These are phyloP conservation scores for Illadopsis cleaveri DNA, from an alignment of 2,113 vertebrate species.

Conservation along the genomic window DNA sequence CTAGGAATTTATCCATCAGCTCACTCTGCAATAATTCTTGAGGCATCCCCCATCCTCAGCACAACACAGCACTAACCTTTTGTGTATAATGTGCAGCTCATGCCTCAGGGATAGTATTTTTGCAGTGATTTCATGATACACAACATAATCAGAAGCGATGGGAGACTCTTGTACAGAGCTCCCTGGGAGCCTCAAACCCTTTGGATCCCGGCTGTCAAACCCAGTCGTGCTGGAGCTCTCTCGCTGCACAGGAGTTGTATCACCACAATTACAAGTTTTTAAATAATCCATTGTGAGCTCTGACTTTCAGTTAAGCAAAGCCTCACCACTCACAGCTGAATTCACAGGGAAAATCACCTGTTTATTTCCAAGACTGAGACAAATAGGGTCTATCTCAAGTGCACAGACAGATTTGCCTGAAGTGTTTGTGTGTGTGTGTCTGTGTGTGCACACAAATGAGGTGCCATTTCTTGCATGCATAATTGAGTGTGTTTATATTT, in stretches of 20 bases:
- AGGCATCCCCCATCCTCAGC: not conserved
- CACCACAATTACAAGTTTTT: constrained; percentile 14
- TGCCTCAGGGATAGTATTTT: not conserved
- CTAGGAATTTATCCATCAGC: not conserved
- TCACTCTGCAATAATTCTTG: not conserved
- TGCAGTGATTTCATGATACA: not conserved
- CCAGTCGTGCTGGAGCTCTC: not conserved
- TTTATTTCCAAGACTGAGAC: constrained; percentile 14
- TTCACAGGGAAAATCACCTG: constrained; percentile 4
- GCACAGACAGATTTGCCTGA: constrained; percentile 23
- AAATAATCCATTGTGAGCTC: constrained; percentile 4
- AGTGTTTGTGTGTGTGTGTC: not conserved
- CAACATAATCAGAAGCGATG: not conserved
- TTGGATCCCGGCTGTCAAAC: not conserved
- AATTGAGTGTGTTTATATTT: not conserved
- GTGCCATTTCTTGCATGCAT: not conserved
- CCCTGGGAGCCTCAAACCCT: not conserved
- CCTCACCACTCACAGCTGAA: not conserved
- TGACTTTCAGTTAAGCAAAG: not conserved
- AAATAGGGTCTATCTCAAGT: constrained; percentile 26
- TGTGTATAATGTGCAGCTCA: not conserved
- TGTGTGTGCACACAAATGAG: not conserved
- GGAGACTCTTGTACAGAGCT: not conserved
- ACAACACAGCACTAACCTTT: not conserved
- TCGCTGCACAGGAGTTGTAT: not conserved